These are phyloP conservation scores for Cydia strobilella DNA, from an alignment of 1,140 invertebrate genomes.

Conservation along the genomic window DNA sequence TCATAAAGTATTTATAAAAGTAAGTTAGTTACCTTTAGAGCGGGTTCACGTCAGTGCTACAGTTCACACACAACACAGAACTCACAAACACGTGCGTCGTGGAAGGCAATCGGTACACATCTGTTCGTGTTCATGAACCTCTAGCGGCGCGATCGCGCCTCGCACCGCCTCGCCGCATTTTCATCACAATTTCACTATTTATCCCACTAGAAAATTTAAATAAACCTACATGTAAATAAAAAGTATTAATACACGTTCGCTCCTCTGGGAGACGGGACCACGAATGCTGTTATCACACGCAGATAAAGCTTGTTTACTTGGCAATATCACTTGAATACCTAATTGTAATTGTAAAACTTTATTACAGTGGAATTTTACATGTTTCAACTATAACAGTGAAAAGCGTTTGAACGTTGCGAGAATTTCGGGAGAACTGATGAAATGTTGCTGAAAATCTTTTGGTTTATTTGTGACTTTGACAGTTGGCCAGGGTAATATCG, in stretches of 20 bases:
- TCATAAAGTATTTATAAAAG: slow-evolving; percentile 5
- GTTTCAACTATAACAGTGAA: neutral
- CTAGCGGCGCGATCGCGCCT: neutral
- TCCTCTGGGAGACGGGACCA: slow-evolving; percentile 38
- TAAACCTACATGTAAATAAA: neutral
- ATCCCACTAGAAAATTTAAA: slow-evolving; percentile 2
- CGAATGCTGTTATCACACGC: slow-evolving; percentile 52
- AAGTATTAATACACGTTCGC: slow-evolving; percentile 42
- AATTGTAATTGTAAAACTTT: slow-evolving; percentile 31
- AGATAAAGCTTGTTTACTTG: slow-evolving; percentile 56
- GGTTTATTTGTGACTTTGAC: slow-evolving; percentile 32
- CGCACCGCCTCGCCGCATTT: neutral
- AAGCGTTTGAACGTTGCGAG: neutral
- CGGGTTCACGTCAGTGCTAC: neutral
- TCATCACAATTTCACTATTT: slow-evolving; percentile 34
- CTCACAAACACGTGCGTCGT: slow-evolving; percentile 4
- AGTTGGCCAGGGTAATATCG: slow-evolving; percentile 17
- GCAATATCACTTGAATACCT: slow-evolving; percentile 11
- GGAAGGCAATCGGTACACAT: neutral
- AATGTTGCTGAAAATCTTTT: neutral
- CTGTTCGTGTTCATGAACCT: neutral
- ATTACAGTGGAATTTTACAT: slow-evolving; percentile 62
- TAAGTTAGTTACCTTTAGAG: neutral
- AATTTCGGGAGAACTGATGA: neutral
- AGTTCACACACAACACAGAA: slow-evolving; percentile 1